These are phyloP conservation scores for Centropus unirufus DNA, from an alignment of 2,113 vertebrate species.

Conservation along the genomic window DNA sequence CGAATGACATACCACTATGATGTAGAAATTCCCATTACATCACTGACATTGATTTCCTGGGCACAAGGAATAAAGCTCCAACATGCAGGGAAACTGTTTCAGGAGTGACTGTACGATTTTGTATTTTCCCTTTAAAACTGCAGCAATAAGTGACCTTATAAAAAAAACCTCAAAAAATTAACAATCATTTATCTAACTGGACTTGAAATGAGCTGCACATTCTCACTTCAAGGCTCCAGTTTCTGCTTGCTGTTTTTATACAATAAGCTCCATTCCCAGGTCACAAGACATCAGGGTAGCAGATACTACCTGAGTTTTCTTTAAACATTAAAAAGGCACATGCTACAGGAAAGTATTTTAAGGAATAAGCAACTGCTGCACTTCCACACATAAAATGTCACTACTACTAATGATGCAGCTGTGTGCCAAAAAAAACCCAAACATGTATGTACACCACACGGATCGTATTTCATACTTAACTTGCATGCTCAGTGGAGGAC, in stretches of 20 bases:
- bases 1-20: slow-evolving; percentile 77
- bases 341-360: slow-evolving; percentile 29
- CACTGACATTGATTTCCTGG: slow-evolving; percentile 59
- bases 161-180: neutral
- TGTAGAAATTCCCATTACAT: slow-evolving; percentile 80
- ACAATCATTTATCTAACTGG: slow-evolving; percentile 11
- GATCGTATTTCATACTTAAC: neutral
- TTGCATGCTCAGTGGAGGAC: neutral
- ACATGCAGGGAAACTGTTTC: neutral
- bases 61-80: slow-evolving; percentile 8
- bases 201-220: slow-evolving; percentile 25
- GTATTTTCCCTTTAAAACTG: neutral
- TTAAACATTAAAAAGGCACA: slow-evolving; percentile 30
- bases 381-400: slow-evolving; percentile 37
- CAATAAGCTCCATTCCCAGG: slow-evolving; percentile 62
- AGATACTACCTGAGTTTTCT: neutral
- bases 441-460: neutral
- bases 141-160: slow-evolving; percentile 11
- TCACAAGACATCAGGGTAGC: slow-evolving; percentile 60
- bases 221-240: neutral
- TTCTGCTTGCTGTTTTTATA: neutral
- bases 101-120: neutral
- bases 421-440: neutral
- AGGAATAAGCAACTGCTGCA: neutral
- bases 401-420: slow-evolving; percentile 47